A percentile compares a stretch with the other conserved stretches of the same genome.
These are phyloP conservation scores for Gopherus flavomarginatus DNA, from an alignment of 2,113 vertebrate species.

Conservation along the genomic window DNA sequence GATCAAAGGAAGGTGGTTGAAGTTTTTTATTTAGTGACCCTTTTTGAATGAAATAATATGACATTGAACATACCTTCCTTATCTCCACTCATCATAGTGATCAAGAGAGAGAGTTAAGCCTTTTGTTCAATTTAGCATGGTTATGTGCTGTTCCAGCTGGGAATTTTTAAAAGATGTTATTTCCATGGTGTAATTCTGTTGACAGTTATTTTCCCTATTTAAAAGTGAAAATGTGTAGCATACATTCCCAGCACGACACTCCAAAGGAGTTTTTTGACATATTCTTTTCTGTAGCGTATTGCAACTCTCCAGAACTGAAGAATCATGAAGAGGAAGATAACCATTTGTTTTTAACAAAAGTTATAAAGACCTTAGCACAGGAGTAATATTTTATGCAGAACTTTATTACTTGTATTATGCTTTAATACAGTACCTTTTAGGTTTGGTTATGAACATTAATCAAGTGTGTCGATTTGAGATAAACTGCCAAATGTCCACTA, in stretches of 20 bases:
- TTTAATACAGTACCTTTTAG: neutral
- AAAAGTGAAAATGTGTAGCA: neutral
- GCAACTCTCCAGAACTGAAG: neutral
- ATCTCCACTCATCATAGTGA: neutral
- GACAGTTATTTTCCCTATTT: neutral
- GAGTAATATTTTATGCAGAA: neutral
- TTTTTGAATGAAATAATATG: neutral
- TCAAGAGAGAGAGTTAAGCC: fast-evolving
- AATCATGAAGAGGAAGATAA: neutral
- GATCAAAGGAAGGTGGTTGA: neutral
- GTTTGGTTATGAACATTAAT: neutral
- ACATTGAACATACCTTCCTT: neutral
- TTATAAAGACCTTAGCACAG: neutral
- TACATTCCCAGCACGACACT: neutral
- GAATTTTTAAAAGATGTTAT: neutral
- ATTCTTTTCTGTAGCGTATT: neutral
- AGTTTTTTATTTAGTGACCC: neutral
- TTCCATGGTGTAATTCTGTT: neutral
- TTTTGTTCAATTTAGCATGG: neutral
- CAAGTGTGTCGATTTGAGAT: neutral
- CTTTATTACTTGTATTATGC: neutral
- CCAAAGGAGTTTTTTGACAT: neutral
- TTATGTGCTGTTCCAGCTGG: neutral
- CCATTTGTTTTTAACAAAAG: neutral
- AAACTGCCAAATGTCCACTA: neutral